These are phyloP conservation scores for Sternotherus odoratus DNA, from an alignment of 2,797 vertebrate genomes.

Conservation along the genomic window DNA sequence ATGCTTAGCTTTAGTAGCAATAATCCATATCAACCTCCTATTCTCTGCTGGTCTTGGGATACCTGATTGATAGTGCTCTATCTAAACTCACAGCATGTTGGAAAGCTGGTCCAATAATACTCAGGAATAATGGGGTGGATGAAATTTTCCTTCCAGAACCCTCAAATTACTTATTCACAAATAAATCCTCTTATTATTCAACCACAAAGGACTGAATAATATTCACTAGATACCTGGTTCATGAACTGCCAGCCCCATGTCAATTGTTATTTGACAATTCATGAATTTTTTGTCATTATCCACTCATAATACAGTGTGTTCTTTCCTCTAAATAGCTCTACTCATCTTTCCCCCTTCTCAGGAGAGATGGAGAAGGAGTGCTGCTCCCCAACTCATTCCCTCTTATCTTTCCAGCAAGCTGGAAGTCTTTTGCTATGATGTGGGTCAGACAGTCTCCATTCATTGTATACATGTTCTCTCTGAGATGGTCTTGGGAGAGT, in stretches of 20 bases:
- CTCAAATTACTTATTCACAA: not conserved
- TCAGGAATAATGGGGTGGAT: conserved; percentile 7
- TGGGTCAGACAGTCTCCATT: too few species aligned
- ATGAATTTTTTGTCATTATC: not conserved
- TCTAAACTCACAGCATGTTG: not conserved
- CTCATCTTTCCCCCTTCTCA: not conserved
- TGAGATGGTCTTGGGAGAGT: too few species aligned
- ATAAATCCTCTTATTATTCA: not conserved
- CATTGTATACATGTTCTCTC: too few species aligned
- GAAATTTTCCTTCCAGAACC: not conserved
- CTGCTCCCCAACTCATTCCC: not conserved
- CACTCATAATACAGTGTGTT: not conserved
- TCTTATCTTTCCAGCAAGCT: not conserved
- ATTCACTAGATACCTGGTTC: not conserved
- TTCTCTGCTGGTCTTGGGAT: not conserved
- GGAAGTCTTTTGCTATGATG: too few species aligned
- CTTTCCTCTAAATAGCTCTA: not conserved
- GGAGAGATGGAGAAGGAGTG: not conserved
- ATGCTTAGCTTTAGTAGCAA: not conserved
- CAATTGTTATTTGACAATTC: not conserved
- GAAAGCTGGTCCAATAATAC: not conserved
- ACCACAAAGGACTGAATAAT: not conserved
- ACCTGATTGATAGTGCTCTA: conserved; percentile 6
- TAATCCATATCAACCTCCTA: conserved; percentile 6
- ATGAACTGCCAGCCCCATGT: not conserved